Conservation (phyloP, 1,140 invertebrate species). For the Saccostrea cuccullata region DNA sequence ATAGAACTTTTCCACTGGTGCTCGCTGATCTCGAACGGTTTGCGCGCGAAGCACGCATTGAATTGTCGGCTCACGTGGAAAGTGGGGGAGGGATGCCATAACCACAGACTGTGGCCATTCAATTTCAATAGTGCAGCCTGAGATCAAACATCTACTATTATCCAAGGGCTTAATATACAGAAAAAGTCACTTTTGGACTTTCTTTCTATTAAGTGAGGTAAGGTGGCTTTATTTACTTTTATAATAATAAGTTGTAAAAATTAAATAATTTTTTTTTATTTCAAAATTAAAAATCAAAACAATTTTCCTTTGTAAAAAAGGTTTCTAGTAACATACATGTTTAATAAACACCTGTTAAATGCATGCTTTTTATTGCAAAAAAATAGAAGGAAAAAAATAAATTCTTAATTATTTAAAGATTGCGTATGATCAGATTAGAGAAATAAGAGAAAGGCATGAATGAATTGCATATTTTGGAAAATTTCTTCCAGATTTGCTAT, state of each 20-base stretch:
- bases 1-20: background rate
- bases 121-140: background rate
- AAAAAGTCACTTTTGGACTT: background rate
- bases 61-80: background rate
- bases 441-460: background rate
- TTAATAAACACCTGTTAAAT: too few species aligned
- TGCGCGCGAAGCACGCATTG: background rate
- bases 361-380: too few species aligned
- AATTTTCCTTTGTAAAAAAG: too few species aligned
- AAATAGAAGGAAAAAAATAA: too few species aligned
- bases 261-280: background rate
- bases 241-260: background rate
- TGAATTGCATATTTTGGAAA: background rate
- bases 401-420: background rate
- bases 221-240: background rate
- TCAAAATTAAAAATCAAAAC: too few species aligned
- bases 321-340: too few species aligned
- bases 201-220: background rate
- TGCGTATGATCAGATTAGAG: background rate
- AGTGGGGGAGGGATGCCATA: slow-evolving; percentile 4
- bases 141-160: background rate
- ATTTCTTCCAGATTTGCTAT: background rate
- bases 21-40: background rate
- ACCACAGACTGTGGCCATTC: background rate
- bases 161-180: background rate